phyloP scores from a whole-genome alignment of 1,140 invertebrate species.

The Phymastichus coffea region DNA sequence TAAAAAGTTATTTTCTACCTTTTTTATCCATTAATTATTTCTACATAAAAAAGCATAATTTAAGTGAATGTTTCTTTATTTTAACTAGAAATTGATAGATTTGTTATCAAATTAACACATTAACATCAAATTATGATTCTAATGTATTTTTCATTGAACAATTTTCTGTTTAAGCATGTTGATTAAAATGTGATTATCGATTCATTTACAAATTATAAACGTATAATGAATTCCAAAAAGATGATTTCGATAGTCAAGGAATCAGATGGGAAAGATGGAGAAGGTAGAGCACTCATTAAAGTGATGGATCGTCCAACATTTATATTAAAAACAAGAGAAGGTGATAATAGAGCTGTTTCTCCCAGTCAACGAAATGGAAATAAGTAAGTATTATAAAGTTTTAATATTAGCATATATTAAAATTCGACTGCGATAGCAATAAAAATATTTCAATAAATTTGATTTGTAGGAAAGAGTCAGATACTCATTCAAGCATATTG shows the following conservation, averaged over 20 bases:
- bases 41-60: too few relatives aligned
- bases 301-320: slow-evolving; percentile 56
- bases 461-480: slow-evolving; percentile 44
- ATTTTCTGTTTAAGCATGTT: too few relatives aligned
- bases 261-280: slow-evolving; percentile 43
- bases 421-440: slow-evolving; percentile 22
- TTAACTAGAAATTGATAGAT: too few relatives aligned
- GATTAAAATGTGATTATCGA: too few relatives aligned
- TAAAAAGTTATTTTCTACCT: too few relatives aligned
- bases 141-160: too few relatives aligned
- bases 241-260: slow-evolving; percentile 43
- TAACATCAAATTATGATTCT: too few relatives aligned
- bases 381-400: slow-evolving; percentile 39
- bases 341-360: slow-evolving; percentile 56
- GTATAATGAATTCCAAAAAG: slow-evolving; percentile 33
- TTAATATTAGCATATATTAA: slow-evolving; percentile 19
- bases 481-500: slow-evolving; percentile 28
- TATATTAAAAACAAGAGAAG: slow-evolving; percentile 58
- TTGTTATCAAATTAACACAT: too few relatives aligned
- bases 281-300: slow-evolving; percentile 42
- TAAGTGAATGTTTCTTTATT: too few relatives aligned
- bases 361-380: slow-evolving; percentile 52
- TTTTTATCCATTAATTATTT: too few relatives aligned
- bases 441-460: slow-evolving; percentile 6
- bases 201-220: too few relatives aligned